Percentiles rank a stretch among this genome's conserved stretches.
These are phyloP conservation scores for Nanorana parkeri DNA, from an alignment of 2,113 vertebrate species.

Conservation along the genomic window DNA sequence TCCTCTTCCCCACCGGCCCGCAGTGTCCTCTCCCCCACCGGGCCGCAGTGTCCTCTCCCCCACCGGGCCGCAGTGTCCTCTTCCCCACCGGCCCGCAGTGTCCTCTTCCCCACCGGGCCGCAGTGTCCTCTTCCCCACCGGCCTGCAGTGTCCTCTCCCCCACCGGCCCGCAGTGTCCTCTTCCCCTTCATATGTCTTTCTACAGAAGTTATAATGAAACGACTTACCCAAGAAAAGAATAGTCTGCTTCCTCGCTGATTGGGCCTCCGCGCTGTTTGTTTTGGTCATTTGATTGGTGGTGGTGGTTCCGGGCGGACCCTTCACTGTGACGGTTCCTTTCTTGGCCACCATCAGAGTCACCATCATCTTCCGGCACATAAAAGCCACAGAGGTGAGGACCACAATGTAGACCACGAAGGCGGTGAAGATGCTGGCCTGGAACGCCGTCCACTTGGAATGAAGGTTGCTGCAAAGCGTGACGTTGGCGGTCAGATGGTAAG, in stretches of 20 bases:
- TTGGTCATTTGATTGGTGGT: conserved; percentile 69
- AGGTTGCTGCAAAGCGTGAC: conserved; percentile 92
- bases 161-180: no score
- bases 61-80: no score
- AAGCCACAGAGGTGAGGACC: conserved; percentile 78
- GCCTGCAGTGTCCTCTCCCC: no score
- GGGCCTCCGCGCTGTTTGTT: conserved; percentile 71
- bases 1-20: no score
- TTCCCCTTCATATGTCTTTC: no score
- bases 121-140: no score
- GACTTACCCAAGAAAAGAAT: conserved; percentile 85
- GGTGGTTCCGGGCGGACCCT: not conserved
- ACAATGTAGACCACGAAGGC: conserved; percentile 87
- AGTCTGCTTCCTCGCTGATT: conserved; percentile 83
- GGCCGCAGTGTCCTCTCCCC: no score
- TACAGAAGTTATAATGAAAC: no score
- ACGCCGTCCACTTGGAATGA: conserved; percentile 81
- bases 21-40: no score
- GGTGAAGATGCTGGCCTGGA: conserved; percentile 81
- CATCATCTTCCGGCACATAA: conserved; percentile 94
- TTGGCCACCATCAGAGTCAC: conserved; percentile 71
- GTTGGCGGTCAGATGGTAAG: conserved; percentile 63
- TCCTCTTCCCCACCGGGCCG: no score
- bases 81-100: no score
- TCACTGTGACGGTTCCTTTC: conserved; percentile 47